These are phyloP conservation scores for Anadara kagoshimensis DNA, from an alignment of 1,140 invertebrate species.

Conservation along the genomic window DNA sequence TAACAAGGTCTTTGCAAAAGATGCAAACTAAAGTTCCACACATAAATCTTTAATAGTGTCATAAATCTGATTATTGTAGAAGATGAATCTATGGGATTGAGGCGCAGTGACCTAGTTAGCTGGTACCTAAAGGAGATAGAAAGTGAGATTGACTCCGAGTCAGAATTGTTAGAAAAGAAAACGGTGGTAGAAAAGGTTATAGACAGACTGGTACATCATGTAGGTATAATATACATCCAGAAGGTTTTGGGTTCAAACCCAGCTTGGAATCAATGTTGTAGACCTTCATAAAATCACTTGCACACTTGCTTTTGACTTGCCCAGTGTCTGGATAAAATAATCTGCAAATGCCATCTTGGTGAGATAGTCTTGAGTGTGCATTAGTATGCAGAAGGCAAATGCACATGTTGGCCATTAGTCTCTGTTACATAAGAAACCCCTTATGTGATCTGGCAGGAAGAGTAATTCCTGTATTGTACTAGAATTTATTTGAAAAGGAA, in stretches of 20 bases:
- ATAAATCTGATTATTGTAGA: constrained; percentile 52
- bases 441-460: too few relatives aligned
- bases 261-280: not conserved
- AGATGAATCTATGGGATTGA: constrained; percentile 79
- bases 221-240: constrained; percentile 75
- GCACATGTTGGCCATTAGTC: too few relatives aligned
- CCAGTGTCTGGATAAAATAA: too few relatives aligned
- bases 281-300: not conserved
- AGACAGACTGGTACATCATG: constrained; percentile 92
- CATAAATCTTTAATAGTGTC: too few relatives aligned
- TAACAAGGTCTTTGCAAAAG: too few relatives aligned
- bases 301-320: too few relatives aligned
- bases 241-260: too few relatives aligned
- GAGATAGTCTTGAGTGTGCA: too few relatives aligned
- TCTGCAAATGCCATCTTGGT: constrained; percentile 30
- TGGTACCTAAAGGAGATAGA: constrained; percentile 97
- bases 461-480: too few relatives aligned
- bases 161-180: constrained; percentile 92
- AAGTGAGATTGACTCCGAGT: constrained; percentile 91
- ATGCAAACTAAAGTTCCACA: too few relatives aligned
- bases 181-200: constrained; percentile 95
- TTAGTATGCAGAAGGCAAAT: too few relatives aligned
- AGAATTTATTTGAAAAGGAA: too few relatives aligned
- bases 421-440: not conserved
- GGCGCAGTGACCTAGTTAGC: constrained; percentile 88